Evolutionary conservation across 2,888 invertebrate genomes (phyloP).

Genomic region (Lacanobia oleracea): DNA sequence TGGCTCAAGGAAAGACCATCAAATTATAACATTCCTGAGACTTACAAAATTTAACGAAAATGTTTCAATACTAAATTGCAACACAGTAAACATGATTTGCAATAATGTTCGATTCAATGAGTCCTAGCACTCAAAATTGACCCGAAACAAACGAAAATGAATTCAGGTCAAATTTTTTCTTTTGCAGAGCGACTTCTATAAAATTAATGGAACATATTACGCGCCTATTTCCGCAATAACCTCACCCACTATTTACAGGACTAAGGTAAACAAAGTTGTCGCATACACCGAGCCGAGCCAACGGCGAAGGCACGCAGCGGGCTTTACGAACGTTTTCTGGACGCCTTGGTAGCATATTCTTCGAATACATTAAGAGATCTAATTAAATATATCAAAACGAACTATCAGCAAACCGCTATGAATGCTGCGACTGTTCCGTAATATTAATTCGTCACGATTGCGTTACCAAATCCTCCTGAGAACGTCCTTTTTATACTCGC

Average conservation of each 20-base stretch:
- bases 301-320: conserved; percentile 44
- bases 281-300: conserved; percentile 69
- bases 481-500: conserved; percentile 36
- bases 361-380: neutral
- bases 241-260: conserved; percentile 81
- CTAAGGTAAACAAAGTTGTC: conserved; percentile 81
- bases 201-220: conserved; percentile 88
- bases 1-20: neutral
- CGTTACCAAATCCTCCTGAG: conserved; percentile 21
- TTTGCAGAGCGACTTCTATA: conserved; percentile 90
- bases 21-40: neutral
- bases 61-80: neutral
- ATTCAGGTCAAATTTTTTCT: conserved; percentile 78
- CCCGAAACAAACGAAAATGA: conserved; percentile 56
- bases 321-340: conserved; percentile 27
- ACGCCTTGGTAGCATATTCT: conserved; percentile 7
- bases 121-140: conserved; percentile 42
- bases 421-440: neutral
- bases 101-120: conserved; percentile 16
- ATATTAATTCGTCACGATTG: conserved; percentile 11
- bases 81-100: neutral
- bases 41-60: neutral
- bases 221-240: conserved; percentile 83
- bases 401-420: neutral
- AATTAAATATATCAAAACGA: neutral